Conservation (phyloP, 23 tunicate species). For the Halocynthia roretzi region DNA sequence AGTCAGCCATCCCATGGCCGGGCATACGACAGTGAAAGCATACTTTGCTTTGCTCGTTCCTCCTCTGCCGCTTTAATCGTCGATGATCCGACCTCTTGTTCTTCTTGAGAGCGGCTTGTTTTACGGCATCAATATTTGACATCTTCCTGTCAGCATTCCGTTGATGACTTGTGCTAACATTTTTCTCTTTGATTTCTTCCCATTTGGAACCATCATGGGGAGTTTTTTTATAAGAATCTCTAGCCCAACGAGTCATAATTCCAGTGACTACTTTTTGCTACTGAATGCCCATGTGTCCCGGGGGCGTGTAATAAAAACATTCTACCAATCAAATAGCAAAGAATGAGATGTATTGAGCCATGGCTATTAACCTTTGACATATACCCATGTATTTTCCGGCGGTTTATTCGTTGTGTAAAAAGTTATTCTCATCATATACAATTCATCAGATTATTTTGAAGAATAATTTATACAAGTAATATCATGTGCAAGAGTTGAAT, state of each 20-base stretch:
- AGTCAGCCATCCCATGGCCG: slow-evolving; percentile 98
- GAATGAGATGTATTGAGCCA: too few species aligned
- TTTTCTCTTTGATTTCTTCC: slow-evolving; percentile 10
- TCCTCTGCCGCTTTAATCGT: slow-evolving; percentile 46
- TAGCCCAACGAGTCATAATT: slow-evolving; percentile 27
- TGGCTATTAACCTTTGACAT: too few species aligned
- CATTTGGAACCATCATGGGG: slow-evolving; percentile 10
- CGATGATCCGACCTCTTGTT: slow-evolving; percentile 77
- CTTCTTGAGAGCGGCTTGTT: slow-evolving; percentile 40
- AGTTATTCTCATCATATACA: too few species aligned
- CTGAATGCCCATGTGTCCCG: neutral
- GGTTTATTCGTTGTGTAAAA: too few species aligned
- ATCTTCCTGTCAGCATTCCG: neutral
- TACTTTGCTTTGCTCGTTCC: slow-evolving; percentile 50
- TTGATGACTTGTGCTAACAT: neutral
- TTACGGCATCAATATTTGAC: slow-evolving; percentile 1
- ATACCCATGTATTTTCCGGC: too few species aligned
- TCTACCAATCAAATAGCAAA: too few species aligned
- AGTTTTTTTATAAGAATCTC: neutral
- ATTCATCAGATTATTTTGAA: too few species aligned
- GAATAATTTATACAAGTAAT: too few species aligned
- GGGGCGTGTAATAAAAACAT: too few species aligned
- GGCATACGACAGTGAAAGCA: slow-evolving; percentile 97
- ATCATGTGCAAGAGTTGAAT: too few species aligned
- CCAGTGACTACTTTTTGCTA: neutral